These are phyloP conservation scores for Sminthopsis crassicaudata DNA, from an alignment of 2,113 vertebrate genomes.

Conservation along the genomic window DNA sequence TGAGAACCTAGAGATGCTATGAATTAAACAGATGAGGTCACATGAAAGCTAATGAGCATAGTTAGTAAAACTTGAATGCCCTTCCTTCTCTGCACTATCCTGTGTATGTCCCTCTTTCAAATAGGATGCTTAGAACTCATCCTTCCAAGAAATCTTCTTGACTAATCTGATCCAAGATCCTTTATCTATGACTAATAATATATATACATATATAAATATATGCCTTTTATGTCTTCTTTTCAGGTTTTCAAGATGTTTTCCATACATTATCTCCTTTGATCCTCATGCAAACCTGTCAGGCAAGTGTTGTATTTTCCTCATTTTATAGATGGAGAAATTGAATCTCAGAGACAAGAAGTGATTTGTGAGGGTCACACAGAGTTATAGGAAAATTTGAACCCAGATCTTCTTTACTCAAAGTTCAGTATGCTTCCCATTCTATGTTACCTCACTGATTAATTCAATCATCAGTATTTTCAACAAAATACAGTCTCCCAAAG, in stretches of 20 bases:
- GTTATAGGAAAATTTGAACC: neutral
- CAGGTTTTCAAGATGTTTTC: neutral
- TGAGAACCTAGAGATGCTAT: neutral
- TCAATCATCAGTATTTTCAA: neutral
- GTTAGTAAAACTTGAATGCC: neutral
- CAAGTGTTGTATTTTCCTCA: neutral
- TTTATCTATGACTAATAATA: neutral
- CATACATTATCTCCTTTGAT: neutral
- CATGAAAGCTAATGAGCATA: neutral
- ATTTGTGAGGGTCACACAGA: neutral
- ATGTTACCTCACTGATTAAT: neutral
- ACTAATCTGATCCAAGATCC: neutral
- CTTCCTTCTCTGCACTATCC: neutral
- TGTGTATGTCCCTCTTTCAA: neutral
- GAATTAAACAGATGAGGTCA: neutral
- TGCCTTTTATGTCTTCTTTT: neutral
- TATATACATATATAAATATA: neutral
- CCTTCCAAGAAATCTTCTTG: neutral
- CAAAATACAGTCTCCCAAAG: neutral
- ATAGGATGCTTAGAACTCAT: neutral
- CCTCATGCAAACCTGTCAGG: neutral
- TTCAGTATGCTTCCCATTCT: neutral
- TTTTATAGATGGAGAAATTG: neutral
- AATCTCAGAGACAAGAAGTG: neutral
- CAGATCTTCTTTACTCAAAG: neutral